A percentile compares a stretch with the other conserved stretches of the same genome.
These are phyloP conservation scores for Muschampia plurimacula DNA, from an alignment of 2,888 invertebrate species.

Conservation along the genomic window DNA sequence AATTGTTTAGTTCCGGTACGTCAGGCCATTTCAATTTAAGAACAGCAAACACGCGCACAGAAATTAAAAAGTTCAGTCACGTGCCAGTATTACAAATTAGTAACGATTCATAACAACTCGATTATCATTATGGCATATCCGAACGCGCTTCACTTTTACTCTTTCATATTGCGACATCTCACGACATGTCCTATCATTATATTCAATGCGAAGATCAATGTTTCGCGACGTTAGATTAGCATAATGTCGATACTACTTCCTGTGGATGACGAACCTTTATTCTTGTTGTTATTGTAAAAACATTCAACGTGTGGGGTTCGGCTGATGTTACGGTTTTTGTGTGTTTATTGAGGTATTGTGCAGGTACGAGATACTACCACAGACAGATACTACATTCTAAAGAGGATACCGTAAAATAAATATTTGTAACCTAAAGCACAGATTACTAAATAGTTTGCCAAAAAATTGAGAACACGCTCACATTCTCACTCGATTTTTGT, in stretches of 20 bases:
- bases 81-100: conserved; percentile 49
- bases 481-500: background rate
- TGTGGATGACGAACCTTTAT: conserved; percentile 8
- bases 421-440: too few relatives aligned
- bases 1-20: conserved; percentile 32
- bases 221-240: conserved; percentile 27
- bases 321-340: conserved; percentile 9
- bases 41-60: conserved; percentile 19
- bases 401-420: too few relatives aligned
- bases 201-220: conserved; percentile 35
- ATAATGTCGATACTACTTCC: conserved; percentile 28
- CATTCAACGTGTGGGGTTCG: conserved; percentile 7
- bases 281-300: conserved; percentile 20
- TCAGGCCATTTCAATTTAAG: conserved; percentile 20
- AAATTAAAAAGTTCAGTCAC: conserved; percentile 40
- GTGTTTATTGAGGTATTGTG: background rate
- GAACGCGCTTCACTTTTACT: conserved; percentile 71
- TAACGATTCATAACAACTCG: conserved; percentile 56
- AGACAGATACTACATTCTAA: too few relatives aligned
- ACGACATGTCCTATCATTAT: conserved; percentile 43
- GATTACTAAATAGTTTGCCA: too few relatives aligned
- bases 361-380: too few relatives aligned
- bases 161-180: conserved; percentile 60
- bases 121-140: conserved; percentile 59
- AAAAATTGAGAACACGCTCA: too few relatives aligned